Conservation (phyloP, 2,113 vertebrate species). For the Silurus asotus region DNA sequence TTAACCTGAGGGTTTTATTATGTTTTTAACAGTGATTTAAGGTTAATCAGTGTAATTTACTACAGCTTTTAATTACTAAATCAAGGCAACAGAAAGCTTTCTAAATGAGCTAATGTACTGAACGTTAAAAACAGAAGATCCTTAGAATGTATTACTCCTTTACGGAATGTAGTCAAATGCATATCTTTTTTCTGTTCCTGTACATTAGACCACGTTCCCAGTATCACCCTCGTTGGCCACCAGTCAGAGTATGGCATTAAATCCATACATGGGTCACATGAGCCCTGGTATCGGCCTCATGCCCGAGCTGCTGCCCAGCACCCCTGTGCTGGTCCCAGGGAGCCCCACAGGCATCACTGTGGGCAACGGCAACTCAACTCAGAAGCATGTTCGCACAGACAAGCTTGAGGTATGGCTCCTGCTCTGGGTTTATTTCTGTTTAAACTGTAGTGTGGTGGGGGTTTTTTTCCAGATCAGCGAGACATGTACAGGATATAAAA, state of each 20-base stretch:
- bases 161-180: background rate
- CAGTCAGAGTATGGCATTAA: conserved; percentile 90
- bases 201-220: conserved; percentile 84
- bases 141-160: background rate
- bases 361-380: conserved; percentile 81
- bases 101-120: background rate
- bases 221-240: conserved; percentile 84
- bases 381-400: conserved; percentile 92
- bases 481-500: background rate
- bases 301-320: conserved; percentile 90
- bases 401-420: conserved; percentile 88
- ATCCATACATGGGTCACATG: conserved; percentile 91
- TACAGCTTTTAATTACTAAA: background rate
- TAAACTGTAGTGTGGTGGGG: background rate
- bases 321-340: conserved; percentile 88
- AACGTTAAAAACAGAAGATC: background rate
- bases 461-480: background rate
- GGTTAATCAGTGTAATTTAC: background rate
- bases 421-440: background rate
- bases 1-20: background rate
- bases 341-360: conserved; percentile 83
- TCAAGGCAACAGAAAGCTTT: background rate
- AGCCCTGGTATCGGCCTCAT: conserved; percentile 89
- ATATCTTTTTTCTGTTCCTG: background rate
- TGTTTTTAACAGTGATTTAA: background rate